Percentiles rank a stretch among this genome's conserved stretches.
Conservation (phyloP, 92 coral and sea anemone genomes). For the Epizoanthus illoricatus region DNA sequence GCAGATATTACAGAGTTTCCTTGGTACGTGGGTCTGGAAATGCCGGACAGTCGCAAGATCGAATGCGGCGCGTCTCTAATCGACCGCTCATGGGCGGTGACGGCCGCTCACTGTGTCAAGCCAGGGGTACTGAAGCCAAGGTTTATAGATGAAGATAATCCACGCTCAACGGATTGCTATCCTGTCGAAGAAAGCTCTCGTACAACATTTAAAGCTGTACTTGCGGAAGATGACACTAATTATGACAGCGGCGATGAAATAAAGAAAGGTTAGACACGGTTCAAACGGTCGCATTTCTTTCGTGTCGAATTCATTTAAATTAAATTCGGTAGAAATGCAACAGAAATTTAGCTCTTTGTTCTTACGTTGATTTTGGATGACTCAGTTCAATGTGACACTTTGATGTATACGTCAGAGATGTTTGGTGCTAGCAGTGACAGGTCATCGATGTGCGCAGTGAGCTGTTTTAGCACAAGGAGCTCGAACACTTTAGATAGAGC, state of each 20-base stretch:
- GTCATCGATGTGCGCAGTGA: too few relatives aligned
- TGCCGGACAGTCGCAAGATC: not conserved
- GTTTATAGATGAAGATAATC: not conserved
- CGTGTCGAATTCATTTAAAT: too few relatives aligned
- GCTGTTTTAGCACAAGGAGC: too few relatives aligned
- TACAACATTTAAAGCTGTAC: not conserved
- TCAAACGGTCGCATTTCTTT: too few relatives aligned
- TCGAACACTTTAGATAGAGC: too few relatives aligned
- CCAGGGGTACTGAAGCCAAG: not conserved
- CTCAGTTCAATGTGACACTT: too few relatives aligned
- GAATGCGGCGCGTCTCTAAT: slow-evolving; percentile 1
- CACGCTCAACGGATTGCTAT: slow-evolving; percentile 2
- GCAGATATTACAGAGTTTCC: not conserved
- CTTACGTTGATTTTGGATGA: too few relatives aligned
- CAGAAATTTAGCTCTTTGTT: too few relatives aligned
- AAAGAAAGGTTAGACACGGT: not conserved
- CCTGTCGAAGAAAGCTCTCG: not conserved
- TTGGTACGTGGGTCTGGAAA: not conserved
- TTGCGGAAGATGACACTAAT: not conserved
- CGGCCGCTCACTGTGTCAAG: not conserved
- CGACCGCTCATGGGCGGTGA: not conserved
- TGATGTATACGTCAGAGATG: too few relatives aligned
- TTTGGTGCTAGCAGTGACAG: too few relatives aligned
- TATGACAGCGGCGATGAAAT: not conserved
- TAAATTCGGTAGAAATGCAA: too few relatives aligned